Conservation (phyloP, 2,113 vertebrate species). For the Vulpes vulpes region DNA sequence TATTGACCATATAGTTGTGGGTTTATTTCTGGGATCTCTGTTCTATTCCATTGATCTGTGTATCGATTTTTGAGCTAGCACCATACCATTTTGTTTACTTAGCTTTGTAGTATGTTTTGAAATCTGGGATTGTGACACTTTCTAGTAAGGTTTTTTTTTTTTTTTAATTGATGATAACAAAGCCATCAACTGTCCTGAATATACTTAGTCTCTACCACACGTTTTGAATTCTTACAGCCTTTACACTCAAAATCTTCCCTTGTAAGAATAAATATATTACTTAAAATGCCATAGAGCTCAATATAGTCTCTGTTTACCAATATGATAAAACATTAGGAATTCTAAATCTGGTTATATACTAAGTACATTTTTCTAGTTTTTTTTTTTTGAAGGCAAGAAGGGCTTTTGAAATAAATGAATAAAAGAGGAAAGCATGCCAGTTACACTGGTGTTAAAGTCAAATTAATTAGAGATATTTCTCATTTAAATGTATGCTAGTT, state of each 20-base stretch:
- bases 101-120: background rate
- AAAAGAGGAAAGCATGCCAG: background rate
- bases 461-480: background rate
- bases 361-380: background rate
- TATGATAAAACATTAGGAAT: conserved; percentile 47
- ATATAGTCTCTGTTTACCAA: background rate
- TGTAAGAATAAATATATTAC: background rate
- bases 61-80: background rate
- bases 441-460: background rate
- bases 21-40: background rate
- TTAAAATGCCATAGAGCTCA: background rate
- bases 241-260: background rate
- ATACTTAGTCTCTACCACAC: background rate
- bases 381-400: too few relatives aligned
- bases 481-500: background rate
- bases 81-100: background rate
- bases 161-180: background rate
- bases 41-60: background rate
- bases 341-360: background rate
- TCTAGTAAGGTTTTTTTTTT: background rate
- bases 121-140: background rate
- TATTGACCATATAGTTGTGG: background rate
- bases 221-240: background rate
- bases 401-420: conserved; percentile 35
- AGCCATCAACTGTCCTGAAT: background rate